Evolutionary conservation across 2,113 vertebrate species (phyloP), one percentile per base, ranked within the genome.

Genomic region (Romanogobio albipinnatus): DNA sequence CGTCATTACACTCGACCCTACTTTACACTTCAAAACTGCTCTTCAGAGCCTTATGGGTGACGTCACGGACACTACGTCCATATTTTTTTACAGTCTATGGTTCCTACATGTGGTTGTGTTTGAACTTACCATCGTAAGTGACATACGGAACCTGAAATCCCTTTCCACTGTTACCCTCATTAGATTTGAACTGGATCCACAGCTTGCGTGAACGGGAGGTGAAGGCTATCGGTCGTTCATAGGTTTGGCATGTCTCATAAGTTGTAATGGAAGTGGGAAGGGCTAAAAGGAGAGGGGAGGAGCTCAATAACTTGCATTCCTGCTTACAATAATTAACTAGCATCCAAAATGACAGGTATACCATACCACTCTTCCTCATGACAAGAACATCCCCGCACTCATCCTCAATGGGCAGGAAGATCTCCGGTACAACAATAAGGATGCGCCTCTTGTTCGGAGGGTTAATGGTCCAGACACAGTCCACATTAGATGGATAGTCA

Each of bases 141-240:
- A 99, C 98, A 9, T 99, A 99, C 2, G 97, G 97, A 66, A 99
- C 96, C 87, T 99, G 98, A 93, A 99, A 99, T 64, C 98, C 98
- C 91, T 96, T 97, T 82, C 95, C 97, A 74, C 98, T 99, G 92
- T 99, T 99, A 24, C 97, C 97, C 93, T 99, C 98, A 0, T 99
- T 99, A 0, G 98, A 99, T 83, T 96, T 96, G 92, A 99, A 99
- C 91, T 99, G 97, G 87, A 99, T 97, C 98, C 98, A 99, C 76
- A 99, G 94, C 45, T 95, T 97, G 93, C 98, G 99, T 66, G 98
- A 99, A 87, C 98, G 96, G 33, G 98, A 99, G 17, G 98, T 99
- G 93, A 99, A 99, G 29, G 98, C 98, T 36, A 99, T 99, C 62
- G 98, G 98, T 5, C 97, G 96, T 87, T 99, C 98, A 0, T 99